Evolutionary conservation across 2,888 invertebrate species (phyloP).

Genomic region (Nematopogon swammerdamellus): DNA sequence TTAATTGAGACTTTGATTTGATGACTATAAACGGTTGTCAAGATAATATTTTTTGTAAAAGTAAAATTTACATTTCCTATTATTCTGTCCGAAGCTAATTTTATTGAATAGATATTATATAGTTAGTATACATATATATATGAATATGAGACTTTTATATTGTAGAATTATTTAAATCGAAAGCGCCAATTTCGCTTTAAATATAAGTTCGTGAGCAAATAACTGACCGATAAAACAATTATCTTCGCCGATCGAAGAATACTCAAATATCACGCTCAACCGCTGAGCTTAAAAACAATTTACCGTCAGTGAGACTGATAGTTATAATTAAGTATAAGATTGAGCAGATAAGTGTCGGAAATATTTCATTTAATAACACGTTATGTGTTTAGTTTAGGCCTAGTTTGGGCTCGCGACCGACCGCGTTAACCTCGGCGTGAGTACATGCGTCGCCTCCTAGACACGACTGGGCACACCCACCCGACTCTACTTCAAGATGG

Average conservation of each 20-base stretch:
- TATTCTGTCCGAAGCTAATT: too few relatives aligned
- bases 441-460: too few relatives aligned
- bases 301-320: not conserved
- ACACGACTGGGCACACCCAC: not conserved
- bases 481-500: too few relatives aligned
- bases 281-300: not conserved
- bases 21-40: too few relatives aligned
- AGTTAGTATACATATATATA: too few relatives aligned
- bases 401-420: not conserved
- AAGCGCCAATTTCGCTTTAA: not conserved
- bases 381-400: not conserved
- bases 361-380: not conserved
- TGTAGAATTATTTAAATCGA: not conserved
- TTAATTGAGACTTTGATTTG: too few relatives aligned
- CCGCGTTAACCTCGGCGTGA: too few relatives aligned
- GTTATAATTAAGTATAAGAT: not conserved
- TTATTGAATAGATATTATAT: too few relatives aligned
- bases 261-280: not conserved
- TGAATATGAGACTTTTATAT: too few relatives aligned
- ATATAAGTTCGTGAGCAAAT: not conserved
- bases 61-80: too few relatives aligned
- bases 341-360: not conserved
- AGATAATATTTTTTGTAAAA: too few relatives aligned
- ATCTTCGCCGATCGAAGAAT: not conserved
- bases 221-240: not conserved